A percentile compares a stretch with the other conserved stretches of the same genome.
Evolutionary conservation across 2,113 vertebrate genomes (phyloP).

Genomic region (Microtus montanus): DNA sequence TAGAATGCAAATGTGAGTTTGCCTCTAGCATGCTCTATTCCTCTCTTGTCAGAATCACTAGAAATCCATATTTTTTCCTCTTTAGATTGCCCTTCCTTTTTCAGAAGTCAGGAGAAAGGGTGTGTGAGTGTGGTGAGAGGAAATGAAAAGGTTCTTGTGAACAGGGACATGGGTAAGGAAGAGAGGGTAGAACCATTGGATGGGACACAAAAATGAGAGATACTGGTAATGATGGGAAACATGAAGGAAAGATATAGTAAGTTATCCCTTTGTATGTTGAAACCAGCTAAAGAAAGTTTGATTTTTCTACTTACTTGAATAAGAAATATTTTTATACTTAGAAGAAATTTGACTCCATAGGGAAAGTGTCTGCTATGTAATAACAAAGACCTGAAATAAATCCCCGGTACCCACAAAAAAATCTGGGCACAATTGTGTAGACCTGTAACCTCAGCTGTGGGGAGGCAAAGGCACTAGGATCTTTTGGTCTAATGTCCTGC

Average conservation of each 20-base stretch:
- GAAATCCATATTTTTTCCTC: neutral
- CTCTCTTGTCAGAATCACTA: slow-evolving; percentile 51
- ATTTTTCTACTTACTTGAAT: neutral
- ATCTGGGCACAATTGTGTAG: neutral
- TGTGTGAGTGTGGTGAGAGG: neutral
- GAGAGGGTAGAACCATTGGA: neutral
- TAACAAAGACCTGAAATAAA: neutral
- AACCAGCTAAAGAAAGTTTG: neutral
- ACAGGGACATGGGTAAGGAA: neutral
- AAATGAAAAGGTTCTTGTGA: neutral
- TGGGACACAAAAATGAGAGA: neutral
- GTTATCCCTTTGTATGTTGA: neutral
- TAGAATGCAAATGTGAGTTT: slow-evolving; percentile 68
- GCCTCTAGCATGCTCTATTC: slow-evolving; percentile 54
- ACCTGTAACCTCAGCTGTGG: neutral
- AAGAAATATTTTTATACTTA: neutral
- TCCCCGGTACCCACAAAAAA: neutral
- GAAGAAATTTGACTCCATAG: neutral
- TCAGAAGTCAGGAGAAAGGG: slow-evolving; percentile 13
- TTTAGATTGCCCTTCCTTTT: neutral
- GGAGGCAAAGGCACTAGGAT: neutral
- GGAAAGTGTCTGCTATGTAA: neutral
- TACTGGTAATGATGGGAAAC: neutral
- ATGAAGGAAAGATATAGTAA: neutral
- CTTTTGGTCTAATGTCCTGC: too few species aligned